Percentiles rank a stretch among this genome's conserved stretches.
These are phyloP conservation scores for Addax nasomaculatus DNA, from an alignment of 2,113 vertebrate species.

Conservation along the genomic window DNA sequence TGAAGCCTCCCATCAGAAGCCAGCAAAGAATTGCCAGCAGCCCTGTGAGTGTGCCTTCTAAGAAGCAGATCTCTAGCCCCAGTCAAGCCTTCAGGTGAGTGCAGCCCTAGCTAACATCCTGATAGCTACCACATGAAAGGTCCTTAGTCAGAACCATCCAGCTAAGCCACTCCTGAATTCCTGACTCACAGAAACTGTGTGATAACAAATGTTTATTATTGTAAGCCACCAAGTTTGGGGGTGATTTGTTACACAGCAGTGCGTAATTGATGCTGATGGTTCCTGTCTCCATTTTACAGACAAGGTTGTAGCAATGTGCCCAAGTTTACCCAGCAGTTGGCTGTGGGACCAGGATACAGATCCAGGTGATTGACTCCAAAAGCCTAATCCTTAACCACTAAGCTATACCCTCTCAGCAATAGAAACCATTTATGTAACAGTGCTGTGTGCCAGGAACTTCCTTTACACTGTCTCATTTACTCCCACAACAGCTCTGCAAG, in stretches of 20 bases:
- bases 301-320: background rate
- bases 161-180: conserved; percentile 7
- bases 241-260: background rate
- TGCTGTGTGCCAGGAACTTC: background rate
- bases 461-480: conserved; percentile 17
- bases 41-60: background rate
- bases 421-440: background rate
- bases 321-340: background rate
- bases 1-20: background rate
- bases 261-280: background rate
- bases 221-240: background rate
- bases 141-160: background rate
- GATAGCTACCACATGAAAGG: background rate
- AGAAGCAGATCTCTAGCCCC: background rate
- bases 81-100: background rate
- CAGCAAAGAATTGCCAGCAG: background rate
- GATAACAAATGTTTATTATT: background rate
- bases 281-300: background rate
- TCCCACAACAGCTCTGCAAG: background rate
- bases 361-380: background rate
- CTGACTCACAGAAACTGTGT: background rate
- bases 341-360: background rate
- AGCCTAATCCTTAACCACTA: background rate
- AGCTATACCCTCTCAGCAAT: background rate
- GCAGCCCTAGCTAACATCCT: background rate